Evolutionary conservation across 1,140 invertebrate species (phyloP).

Genomic region (Heliconius himera): DNA sequence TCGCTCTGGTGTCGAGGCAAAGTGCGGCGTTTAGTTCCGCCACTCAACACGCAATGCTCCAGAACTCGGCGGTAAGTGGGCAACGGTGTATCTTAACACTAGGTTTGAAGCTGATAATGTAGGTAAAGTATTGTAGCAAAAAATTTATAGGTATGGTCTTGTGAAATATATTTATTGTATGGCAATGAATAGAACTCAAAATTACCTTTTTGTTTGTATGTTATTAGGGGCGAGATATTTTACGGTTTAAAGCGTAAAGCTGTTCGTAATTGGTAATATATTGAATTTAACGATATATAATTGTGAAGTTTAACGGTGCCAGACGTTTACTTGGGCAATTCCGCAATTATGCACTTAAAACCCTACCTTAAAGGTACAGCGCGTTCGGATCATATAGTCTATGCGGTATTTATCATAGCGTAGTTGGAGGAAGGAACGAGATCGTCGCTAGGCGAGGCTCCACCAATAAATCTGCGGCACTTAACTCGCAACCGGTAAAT

Average conservation of each 20-base stretch:
- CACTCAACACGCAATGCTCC: no score
- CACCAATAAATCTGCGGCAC: constrained; percentile 79
- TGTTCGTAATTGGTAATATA: constrained; percentile 28
- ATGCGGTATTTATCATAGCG: constrained; percentile 62
- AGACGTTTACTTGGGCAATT: constrained; percentile 40
- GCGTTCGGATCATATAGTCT: constrained; percentile 44
- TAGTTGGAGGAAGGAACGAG: constrained; percentile 66
- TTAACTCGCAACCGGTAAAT: constrained; percentile 81
- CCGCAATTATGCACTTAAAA: constrained; percentile 56
- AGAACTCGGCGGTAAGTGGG: no score
- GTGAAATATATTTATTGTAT: background rate
- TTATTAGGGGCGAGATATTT: constrained; percentile 22
- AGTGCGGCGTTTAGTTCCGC: no score
- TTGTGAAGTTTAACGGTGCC: constrained; percentile 35
- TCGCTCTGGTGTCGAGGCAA: no score
- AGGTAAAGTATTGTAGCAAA: background rate
- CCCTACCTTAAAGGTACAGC: constrained; percentile 52
- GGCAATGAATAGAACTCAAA: background rate
- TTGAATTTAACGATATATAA: constrained; percentile 38
- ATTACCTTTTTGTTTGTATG: constrained; percentile 4
- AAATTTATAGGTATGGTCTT: background rate
- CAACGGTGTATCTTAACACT: no score
- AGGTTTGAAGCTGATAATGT: background rate
- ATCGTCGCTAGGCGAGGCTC: constrained; percentile 65
- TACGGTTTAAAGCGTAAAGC: constrained; percentile 26